Base-by-base conservation (phyloP, 1,140 invertebrate species). In the Drusus annulatus region DNA sequence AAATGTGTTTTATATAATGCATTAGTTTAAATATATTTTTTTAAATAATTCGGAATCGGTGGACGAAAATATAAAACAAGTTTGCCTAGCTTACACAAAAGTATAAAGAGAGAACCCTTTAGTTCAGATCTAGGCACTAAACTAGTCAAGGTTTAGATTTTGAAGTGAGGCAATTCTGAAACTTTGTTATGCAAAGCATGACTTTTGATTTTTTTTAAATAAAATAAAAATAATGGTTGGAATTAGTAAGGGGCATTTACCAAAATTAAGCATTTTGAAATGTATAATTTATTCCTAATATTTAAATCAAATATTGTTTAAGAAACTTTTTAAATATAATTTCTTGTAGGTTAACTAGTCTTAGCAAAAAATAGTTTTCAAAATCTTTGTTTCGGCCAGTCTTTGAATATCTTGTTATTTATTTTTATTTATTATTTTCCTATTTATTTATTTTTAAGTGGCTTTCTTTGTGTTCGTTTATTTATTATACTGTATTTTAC, bases 311-410 rank as follows among this genome's bases (percentile, higher is more conserved):
- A 4, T n/a, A n/a, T n/a, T n/a, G n/a, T 56, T 8, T 58, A 19
- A 7, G 6, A 56, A 17, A 7, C n/a, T 78, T 54, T 21, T 58
- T 62, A 58, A 28, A 7, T 77, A 16, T 25, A 68, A 68, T 77
- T 36, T 65, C 1, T 56, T 21, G 19, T 71, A 28, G 56, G 10
- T 76, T 75, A n/a, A 21, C 54, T 28, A 76, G 73, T 76, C 54
- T 23, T 76, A 58, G n/a, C 1, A 76, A 58, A 56, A 60, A 28
- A 58, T 23, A 25, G n/a, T 76, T 56, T 36, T 51, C 16, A 28
- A 76, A 45, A 45, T 45, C 36, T 10, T 45, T 45, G 21, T 54
- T 75, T 76, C 19, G 73, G 73, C 73, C 73, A 76, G 73, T 76
- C 23, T 76, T 58, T 8, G 10, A n/a, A 50, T 50, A 71, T 16